Evolutionary conservation across 2,797 vertebrate genomes (phyloP).

Genomic region (Cebuella pygmaea): DNA sequence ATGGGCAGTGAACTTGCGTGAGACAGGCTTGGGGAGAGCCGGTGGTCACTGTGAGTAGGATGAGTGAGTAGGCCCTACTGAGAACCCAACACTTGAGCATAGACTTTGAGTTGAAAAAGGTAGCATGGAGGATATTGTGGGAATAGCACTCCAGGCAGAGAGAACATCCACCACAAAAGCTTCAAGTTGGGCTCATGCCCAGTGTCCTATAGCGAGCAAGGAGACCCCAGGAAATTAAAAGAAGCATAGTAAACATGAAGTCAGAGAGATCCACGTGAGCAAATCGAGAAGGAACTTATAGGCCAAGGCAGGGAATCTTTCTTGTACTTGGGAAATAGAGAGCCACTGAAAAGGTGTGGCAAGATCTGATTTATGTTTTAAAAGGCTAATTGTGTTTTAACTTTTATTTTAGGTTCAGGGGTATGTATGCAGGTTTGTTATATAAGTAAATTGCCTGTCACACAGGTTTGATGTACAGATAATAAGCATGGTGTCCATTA

Average conservation of each 20-base stretch:
- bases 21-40: background rate
- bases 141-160: background rate
- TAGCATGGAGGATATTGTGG: background rate
- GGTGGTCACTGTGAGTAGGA: background rate
- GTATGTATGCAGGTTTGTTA: background rate
- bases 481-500: background rate
- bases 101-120: background rate
- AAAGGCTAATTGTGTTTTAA: background rate
- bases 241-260: background rate
- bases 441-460: background rate
- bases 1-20: fast-evolving
- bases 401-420: background rate
- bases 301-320: background rate
- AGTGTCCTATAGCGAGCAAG: background rate
- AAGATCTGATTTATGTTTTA: background rate
- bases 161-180: background rate
- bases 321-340: background rate
- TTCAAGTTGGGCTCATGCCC: background rate
- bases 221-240: background rate
- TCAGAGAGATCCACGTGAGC: background rate
- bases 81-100: background rate
- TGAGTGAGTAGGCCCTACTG: background rate
- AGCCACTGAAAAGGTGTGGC: background rate
- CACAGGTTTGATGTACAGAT: background rate
- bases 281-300: background rate